These are phyloP conservation scores for Heterocephalus glaber DNA, from an alignment of 2,113 vertebrate species.

Conservation along the genomic window DNA sequence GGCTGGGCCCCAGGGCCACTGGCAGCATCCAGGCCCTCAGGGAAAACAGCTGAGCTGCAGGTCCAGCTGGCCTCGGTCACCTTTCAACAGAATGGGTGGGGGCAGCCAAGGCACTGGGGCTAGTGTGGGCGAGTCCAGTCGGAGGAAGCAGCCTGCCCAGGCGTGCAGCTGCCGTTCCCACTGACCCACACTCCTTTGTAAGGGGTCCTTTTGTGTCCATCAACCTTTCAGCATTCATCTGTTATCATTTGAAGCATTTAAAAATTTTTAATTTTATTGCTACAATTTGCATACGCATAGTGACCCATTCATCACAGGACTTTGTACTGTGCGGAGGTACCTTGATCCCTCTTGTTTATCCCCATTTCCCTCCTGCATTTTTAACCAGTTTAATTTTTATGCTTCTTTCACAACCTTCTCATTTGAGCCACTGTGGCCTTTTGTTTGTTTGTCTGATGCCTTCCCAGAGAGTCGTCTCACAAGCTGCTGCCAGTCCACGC, in stretches of 20 bases:
- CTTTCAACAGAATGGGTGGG: not conserved
- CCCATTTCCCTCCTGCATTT: no score
- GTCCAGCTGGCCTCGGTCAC: not conserved
- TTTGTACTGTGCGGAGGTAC: no score
- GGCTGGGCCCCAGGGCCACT: not conserved
- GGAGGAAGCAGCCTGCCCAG: not conserved
- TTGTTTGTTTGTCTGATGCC: not conserved
- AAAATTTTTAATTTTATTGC: no score
- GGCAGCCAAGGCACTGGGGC: no score
- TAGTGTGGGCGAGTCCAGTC: accelerated
- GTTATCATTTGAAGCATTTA: not conserved
- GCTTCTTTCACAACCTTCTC: not conserved
- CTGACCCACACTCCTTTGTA: not conserved
- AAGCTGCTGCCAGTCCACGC: not conserved
- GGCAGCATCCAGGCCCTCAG: not conserved
- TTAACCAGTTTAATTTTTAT: not conserved
- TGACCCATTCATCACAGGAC: no score
- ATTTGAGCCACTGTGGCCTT: not conserved
- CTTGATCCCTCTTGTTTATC: no score
- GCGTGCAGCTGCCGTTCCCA: not conserved
- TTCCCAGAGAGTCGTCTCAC: not conserved
- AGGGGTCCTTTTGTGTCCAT: not conserved
- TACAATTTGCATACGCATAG: no score
- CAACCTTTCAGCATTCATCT: not conserved
- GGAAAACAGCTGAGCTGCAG: not conserved